Evolutionary conservation across 2,113 vertebrate genomes (phyloP).

Genomic region (Amphiprion percula): DNA sequence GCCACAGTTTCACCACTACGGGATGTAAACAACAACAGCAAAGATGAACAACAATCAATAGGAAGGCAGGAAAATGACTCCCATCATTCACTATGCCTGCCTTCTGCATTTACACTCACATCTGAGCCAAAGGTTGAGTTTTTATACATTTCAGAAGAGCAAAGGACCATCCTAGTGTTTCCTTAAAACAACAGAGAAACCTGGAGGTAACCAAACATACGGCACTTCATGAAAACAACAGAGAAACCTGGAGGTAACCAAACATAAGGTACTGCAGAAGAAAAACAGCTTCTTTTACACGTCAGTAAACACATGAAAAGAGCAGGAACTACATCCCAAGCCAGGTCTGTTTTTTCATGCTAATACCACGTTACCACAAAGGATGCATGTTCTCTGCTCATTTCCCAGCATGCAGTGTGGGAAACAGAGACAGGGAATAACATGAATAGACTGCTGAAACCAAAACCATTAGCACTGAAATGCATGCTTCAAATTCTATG

Average conservation of each 20-base stretch:
- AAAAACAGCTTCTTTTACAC: conserved; percentile 10
- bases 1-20: not conserved
- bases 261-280: not conserved
- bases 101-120: no score
- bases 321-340: not conserved
- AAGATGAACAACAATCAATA: not conserved
- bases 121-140: no score
- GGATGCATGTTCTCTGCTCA: not conserved
- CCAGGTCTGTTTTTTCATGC: not conserved
- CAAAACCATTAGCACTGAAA: no score
- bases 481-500: no score
- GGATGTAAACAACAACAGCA: not conserved
- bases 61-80: not conserved
- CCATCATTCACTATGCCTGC: not conserved
- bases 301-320: not conserved
- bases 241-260: not conserved
- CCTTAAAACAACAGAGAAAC: not conserved
- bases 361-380: not conserved
- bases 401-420: conserved; percentile 13
- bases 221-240: no score
- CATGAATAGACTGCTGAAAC: no score
- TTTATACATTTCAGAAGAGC: not conserved
- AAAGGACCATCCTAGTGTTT: not conserved
- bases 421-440: not conserved
- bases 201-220: not conserved